Base-by-base conservation (phyloP, 2,888 invertebrate genomes). In the Julus scanicus region DNA sequence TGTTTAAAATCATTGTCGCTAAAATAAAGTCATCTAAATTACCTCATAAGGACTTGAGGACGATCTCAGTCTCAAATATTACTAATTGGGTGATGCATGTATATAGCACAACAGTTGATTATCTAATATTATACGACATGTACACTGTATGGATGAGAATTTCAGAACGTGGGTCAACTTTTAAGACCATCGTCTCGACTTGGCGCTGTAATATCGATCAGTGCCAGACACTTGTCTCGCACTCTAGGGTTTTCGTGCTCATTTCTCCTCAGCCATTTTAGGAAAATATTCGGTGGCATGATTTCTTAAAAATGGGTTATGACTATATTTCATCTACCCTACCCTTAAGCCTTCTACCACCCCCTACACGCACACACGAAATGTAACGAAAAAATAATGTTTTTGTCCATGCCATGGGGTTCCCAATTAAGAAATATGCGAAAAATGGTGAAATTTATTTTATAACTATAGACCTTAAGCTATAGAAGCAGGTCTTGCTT, bases 311-410 rank as follows among this genome's bases (percentile, higher is more conserved):
- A 71, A 29, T 71, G 71, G 71, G 71, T 71, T 71, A 71, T 71
- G 71, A 71, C 71, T 71, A 71, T 71, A 71, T 71, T 71, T 71
- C 71, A 71, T 71, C 71, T 9, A 71, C 71, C 71, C 71, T 71
- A 71, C 71, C 63, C 71, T 20, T 15, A 17, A 29, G n/a, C 11
- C n/a, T 29, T 6, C 71, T 71, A 0, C 29, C 71, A 8, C 11
- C 71, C 29, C 71, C 71, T 29, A 9, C 6, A 9, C 71, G 13
- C n/a, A 29, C 29, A n/a, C 71, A 71, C 71, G 71, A 71, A 71
- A 71, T 9, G 29, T 13, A 29, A 29, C 11, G 11, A 11, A 71
- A 71, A 11, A 29, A 71, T 29, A 71, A 71, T 29, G 71, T 71
- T 71, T 0, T 29, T 11, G 71, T 71, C 71, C 29, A 11, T 71